Conservation (phyloP, 1,140 invertebrate species). For the Maconellicoccus hirsutus region DNA sequence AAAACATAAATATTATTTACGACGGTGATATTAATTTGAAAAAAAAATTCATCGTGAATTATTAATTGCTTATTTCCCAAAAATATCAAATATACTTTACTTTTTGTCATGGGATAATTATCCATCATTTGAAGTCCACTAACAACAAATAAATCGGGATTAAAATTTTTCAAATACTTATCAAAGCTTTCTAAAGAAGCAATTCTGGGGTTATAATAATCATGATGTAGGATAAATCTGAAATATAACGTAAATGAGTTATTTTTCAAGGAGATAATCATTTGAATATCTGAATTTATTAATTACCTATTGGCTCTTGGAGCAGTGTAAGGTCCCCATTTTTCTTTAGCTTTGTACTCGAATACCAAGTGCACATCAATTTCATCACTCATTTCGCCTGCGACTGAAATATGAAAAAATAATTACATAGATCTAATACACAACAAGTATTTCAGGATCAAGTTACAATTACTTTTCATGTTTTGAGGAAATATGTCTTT, state of each 20-base stretch:
- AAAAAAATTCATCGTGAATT: no score
- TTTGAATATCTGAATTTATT: background rate
- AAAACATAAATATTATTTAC: no score
- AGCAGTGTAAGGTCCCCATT: slow-evolving; percentile 59
- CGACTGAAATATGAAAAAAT: slow-evolving; percentile 35
- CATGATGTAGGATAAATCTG: slow-evolving; percentile 74
- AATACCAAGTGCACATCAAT: slow-evolving; percentile 76
- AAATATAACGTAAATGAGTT: slow-evolving; percentile 26
- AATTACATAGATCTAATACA: background rate
- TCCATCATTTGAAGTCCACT: slow-evolving; percentile 86
- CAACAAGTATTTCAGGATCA: background rate
- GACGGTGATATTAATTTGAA: no score
- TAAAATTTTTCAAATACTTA: slow-evolving; percentile 47
- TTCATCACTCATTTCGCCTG: slow-evolving; percentile 45
- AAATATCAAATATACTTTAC: slow-evolving; percentile 34
- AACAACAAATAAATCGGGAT: slow-evolving; percentile 63
- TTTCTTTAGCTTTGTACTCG: slow-evolving; percentile 62
- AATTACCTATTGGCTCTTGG: slow-evolving; percentile 63
- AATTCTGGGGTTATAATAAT: slow-evolving; percentile 66
- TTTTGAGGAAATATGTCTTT: slow-evolving; percentile 32
- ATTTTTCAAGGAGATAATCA: slow-evolving; percentile 10
- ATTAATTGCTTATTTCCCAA: no score
- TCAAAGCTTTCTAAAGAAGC: slow-evolving; percentile 59
- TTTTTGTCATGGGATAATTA: slow-evolving; percentile 60
- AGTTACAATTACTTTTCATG: slow-evolving; percentile 35